Conservation (phyloP, 1,140 invertebrate genomes). For the Wiebesia pumilae region DNA sequence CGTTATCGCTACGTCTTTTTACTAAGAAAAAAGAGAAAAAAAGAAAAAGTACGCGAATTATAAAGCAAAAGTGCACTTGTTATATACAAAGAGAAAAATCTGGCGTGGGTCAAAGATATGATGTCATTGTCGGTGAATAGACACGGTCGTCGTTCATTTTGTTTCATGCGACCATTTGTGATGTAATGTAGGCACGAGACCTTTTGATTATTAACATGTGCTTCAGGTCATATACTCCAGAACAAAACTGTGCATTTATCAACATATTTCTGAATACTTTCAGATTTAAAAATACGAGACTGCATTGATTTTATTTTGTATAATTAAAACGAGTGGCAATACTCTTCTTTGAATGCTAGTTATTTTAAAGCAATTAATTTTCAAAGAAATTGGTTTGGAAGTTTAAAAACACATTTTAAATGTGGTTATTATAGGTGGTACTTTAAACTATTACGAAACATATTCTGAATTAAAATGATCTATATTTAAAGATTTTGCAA, state of each 20-base stretch:
- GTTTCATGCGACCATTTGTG: not conserved
- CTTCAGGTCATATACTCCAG: not conserved
- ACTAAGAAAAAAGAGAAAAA: not conserved
- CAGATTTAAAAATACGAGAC: not conserved
- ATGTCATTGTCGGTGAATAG: not conserved
- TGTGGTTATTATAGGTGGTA: not conserved
- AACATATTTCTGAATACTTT: not conserved
- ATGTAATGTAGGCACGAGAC: not conserved
- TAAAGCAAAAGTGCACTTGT: constrained; percentile 6
- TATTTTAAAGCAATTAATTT: not conserved
- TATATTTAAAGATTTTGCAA: not conserved
- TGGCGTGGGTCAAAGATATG: not conserved
- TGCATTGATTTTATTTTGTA: not conserved
- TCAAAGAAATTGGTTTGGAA: not conserved
- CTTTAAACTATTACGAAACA: not conserved
- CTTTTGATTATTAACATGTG: not conserved
- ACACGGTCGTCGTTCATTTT: not conserved
- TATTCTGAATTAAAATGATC: not conserved
- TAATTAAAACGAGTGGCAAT: not conserved
- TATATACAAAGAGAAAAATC: not conserved
- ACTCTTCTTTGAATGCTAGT: not conserved
- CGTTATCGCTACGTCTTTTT: not conserved
- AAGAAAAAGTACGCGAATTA: not conserved
- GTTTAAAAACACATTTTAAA: too few relatives aligned
- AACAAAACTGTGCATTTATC: not conserved